These are phyloP conservation scores for Sebastes steindachneri DNA, from an alignment of 2,797 vertebrate genomes.

Conservation along the genomic window DNA sequence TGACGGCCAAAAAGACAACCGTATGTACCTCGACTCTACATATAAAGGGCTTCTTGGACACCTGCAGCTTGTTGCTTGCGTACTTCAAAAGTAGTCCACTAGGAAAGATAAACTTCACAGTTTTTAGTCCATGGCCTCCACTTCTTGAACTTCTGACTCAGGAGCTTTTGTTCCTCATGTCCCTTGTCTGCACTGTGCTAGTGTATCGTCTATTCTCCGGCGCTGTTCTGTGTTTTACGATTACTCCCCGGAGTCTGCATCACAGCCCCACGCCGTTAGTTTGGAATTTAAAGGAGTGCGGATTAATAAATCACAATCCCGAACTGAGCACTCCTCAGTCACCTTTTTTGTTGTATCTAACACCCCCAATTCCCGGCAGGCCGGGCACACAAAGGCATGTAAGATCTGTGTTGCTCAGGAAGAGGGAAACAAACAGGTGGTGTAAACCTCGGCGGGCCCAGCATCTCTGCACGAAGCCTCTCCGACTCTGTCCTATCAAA, in stretches of 20 bases:
- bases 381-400: slow-evolving; percentile 69
- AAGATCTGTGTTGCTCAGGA: slow-evolving; percentile 73
- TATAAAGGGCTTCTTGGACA: slow-evolving; percentile 3
- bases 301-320: slow-evolving; percentile 93
- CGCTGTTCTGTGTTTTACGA: slow-evolving; percentile 76
- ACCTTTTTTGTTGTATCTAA: slow-evolving; percentile 87
- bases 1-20: neutral
- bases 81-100: slow-evolving; percentile 53
- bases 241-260: slow-evolving; percentile 78
- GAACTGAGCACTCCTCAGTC: slow-evolving; percentile 84
- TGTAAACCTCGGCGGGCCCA: slow-evolving; percentile 80
- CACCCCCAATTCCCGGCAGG: slow-evolving; percentile 74
- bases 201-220: slow-evolving; percentile 60
- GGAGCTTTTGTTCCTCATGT: slow-evolving; percentile 52
- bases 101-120: slow-evolving; percentile 58
- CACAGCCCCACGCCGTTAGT: slow-evolving; percentile 77
- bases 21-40: neutral
- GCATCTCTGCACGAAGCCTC: slow-evolving; percentile 68
- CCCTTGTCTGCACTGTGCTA: slow-evolving; percentile 59
- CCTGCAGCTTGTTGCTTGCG: slow-evolving; percentile 39
- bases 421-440: slow-evolving; percentile 85
- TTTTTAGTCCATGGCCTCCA: slow-evolving; percentile 53
- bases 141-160: slow-evolving; percentile 60
- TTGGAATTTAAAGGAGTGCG: slow-evolving; percentile 79
- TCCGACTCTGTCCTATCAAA: slow-evolving; percentile 79